Base-by-base conservation (phyloP, 2,113 vertebrate genomes). In the Paedocypris sp. region DNA sequence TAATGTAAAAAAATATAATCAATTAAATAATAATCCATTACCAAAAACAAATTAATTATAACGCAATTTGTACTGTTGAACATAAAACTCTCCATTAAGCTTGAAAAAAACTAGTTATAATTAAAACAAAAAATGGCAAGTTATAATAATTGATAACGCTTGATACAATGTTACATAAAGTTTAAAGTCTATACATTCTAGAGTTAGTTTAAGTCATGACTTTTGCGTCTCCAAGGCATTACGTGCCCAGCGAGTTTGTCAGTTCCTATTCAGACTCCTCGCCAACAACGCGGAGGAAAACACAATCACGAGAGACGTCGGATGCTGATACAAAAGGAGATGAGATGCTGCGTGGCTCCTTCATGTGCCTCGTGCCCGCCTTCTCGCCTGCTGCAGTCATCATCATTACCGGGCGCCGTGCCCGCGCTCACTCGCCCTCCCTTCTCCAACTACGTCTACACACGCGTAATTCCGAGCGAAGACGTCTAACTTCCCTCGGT, bases 371-470 rank as follows among this genome's bases (percentile, higher is more conserved):
- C 70, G 68, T 70, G 63, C 72, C 66, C 66, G 68, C 63, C 75
- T 78, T 51, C 53, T 68, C 73, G 79, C 79, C 73, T 82, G 78
- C 77, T 78, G 79, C 69, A 15, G 61, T 43, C 62, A 20, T 71
- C 77, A 75, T 80, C 79, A 76, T 71, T 70, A 77, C 56, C 67
- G 74, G 76, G 78, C 76, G 53, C 46, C 16, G 45, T 77, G 81
- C 80, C 75, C 51, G 54, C 53, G 18, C 52, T 18, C 53, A 36
- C 41, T 35, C 52, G 4, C 42, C 41, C 69, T 26, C 22, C 12
- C 53, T n/a, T n/a, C n/a, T n/a, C 50, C 11, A 39, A 31, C 59
- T 62, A 60, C 53, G 58, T 64, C 51, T 42, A 36, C 63, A 36
- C 31, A 18, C 12, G 33, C 33, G 52, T 31, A 54, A 25, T 6